Evolutionary conservation across 2,888 invertebrate species (phyloP), one percentile per base, ranked within the genome.

Genomic region (Pseudolycoriella hygida): DNA sequence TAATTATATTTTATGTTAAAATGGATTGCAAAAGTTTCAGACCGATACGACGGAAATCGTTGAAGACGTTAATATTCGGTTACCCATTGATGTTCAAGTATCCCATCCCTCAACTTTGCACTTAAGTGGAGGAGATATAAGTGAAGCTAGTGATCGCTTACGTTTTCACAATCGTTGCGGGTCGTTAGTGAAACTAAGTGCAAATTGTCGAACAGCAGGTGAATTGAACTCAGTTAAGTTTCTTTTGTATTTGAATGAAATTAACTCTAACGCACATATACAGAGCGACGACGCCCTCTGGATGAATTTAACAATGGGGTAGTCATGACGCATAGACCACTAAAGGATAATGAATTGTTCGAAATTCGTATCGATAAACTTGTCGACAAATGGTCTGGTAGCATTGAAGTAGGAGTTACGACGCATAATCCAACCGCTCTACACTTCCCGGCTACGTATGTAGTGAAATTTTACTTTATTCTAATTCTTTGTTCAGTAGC

Each of bases 301-400:
- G 92, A 92, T 57, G 93, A 94, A 62, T 94, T 93, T 61, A 93
- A 94, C 62, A 92, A 94, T 62, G 93, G 90, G 1, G 90, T 94
- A 2, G 89, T 93, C 2, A 89, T 94, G 86, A 93, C 92, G 2
- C 86, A 89, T 57, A 72, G 94, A 37, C 81, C 88, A 0, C 67
- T 96, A 3, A 71, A 75, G 49, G 88, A 90, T 59, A 81, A 87
- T 56, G 94, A 94, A 63, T 66, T 93, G 17, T 96, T 94, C 64
- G 93, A 94, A 74, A 92, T 94, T 58, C 75, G 89, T 45, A 89
- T 96, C 51, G 93, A 94, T 57, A 75, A 82, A 54, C 72, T 96
- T 50, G 90, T 94, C 6, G 89, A 89, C 59, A 88, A 94, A 59
- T 94, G 94, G 94, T 92, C 90, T 34, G 64, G 64, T 0, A 64